Conservation (phyloP, 2,113 vertebrate genomes). For the Regulus satrapa region DNA sequence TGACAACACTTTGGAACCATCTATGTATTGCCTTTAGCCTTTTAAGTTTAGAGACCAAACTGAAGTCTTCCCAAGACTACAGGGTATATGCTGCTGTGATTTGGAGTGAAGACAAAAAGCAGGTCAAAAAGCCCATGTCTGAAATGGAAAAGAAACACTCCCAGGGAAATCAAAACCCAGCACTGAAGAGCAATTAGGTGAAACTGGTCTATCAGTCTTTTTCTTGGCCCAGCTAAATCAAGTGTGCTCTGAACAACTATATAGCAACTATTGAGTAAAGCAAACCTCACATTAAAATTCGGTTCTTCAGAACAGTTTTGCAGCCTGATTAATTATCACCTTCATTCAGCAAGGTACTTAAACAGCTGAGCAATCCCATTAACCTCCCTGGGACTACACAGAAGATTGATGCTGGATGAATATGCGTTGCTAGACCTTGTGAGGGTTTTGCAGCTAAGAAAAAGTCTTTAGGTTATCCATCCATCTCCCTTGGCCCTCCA, state of each 20-base stretch:
- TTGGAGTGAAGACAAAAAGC: background rate
- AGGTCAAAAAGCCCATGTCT: background rate
- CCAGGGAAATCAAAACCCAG: background rate
- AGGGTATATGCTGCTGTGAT: background rate
- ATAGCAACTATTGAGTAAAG: background rate
- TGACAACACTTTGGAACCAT: background rate
- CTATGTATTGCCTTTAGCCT: background rate
- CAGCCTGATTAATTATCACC: conserved; percentile 1
- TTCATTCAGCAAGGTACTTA: background rate
- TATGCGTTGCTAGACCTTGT: background rate
- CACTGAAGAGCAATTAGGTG: background rate
- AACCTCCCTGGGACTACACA: background rate
- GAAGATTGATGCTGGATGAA: background rate
- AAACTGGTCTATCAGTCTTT: conserved; percentile 3
- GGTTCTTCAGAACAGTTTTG: conserved; percentile 45
- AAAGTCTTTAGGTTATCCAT: background rate
- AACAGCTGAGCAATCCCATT: conserved; percentile 10
- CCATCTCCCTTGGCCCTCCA: background rate
- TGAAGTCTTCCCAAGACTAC: background rate
- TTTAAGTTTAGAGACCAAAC: background rate
- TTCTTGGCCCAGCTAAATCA: background rate
- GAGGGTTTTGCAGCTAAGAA: background rate
- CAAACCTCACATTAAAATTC: background rate
- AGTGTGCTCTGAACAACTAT: background rate
- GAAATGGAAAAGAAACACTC: background rate